Conservation (phyloP, 2,888 invertebrate genomes). For the Chaetogeoica ovagalla region DNA sequence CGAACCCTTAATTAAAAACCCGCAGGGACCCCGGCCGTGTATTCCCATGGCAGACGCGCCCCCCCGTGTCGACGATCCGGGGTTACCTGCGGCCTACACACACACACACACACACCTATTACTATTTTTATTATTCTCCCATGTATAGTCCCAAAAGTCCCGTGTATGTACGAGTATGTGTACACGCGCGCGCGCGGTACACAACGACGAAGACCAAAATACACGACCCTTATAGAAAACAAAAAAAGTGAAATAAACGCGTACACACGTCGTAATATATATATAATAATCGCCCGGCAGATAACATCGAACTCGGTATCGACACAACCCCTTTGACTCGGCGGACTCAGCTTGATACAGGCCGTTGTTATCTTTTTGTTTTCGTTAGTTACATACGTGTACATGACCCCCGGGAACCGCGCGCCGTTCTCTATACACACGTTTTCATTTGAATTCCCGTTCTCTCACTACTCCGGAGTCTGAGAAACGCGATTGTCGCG, state of each 20-base stretch:
- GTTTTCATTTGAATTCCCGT: too few relatives aligned
- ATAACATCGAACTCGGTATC: conserved; percentile 51
- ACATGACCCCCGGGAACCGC: conserved; percentile 40
- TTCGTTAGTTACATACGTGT: conserved; percentile 3
- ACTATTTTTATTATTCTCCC: not conserved
- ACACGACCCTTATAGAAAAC: not conserved
- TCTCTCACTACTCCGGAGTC: conserved; percentile 20
- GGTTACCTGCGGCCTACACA: not conserved
- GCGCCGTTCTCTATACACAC: not conserved
- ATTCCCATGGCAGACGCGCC: conserved; percentile 44
- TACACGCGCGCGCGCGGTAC: not conserved
- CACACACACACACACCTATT: too few relatives aligned
- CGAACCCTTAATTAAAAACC: conserved; percentile 51
- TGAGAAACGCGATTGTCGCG: conserved; percentile 32
- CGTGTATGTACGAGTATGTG: not conserved
- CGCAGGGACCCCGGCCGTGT: conserved; percentile 48
- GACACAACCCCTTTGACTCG: conserved; percentile 51
- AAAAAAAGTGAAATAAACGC: not conserved
- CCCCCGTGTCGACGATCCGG: not conserved
- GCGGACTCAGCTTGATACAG: conserved; percentile 52
- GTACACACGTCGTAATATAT: too few relatives aligned
- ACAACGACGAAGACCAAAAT: not conserved
- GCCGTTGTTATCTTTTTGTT: conserved; percentile 51
- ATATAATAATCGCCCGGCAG: conserved; percentile 20
- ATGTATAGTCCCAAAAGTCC: too few relatives aligned